Evolutionary conservation across 1,140 invertebrate species (phyloP), one percentile per base, ranked within the genome.

Genomic region (Triops cancriformis): DNA sequence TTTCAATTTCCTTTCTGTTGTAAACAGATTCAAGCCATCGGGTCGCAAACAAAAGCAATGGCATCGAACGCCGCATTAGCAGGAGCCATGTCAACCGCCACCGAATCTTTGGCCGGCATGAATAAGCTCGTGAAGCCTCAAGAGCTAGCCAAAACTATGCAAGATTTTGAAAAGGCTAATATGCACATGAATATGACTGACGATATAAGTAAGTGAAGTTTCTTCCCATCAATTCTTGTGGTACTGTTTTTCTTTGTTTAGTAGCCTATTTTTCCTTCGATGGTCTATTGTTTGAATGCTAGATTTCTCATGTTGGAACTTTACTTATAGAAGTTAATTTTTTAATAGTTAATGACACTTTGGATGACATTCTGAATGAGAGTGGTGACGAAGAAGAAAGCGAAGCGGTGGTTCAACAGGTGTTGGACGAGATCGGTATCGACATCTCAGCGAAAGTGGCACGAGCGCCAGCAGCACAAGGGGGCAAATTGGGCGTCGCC

Each of bases 361-460:
- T 97, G 73, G 94, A 96, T 87, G 94, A 95, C 82, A 94, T 97
- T 82, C 86, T 98, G 73, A 89, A 88, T 76, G 94, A 95, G 82
- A 94, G 93, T 26, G 94, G 91, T 12, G 95, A 97, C 86, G 95
- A 97, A 85, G 92, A 93, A 79, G 94, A 96, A 87, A 88, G 90
- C 83, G 92, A 96, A 82, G 89, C 90, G 73, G 90, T 97, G 86
- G 91, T 98, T 4, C 91, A 88, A 81, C 89, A 96, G 86, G 94
- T 98, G 11, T 86, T 98, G 9, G 95, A 97, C 88, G 95, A 98
- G 86, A 97, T 98, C 83, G 95, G 95, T 78, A 97, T 98, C 86
- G 95, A 97, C 86, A 92, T 96, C 76, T 91, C 92, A 80, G 93
- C 92, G 83, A 94, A 95, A 88, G 92, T 94, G 41, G 76, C 80